Base-by-base conservation (phyloP, 2,888 invertebrate species). In the Empis stercorea region DNA sequence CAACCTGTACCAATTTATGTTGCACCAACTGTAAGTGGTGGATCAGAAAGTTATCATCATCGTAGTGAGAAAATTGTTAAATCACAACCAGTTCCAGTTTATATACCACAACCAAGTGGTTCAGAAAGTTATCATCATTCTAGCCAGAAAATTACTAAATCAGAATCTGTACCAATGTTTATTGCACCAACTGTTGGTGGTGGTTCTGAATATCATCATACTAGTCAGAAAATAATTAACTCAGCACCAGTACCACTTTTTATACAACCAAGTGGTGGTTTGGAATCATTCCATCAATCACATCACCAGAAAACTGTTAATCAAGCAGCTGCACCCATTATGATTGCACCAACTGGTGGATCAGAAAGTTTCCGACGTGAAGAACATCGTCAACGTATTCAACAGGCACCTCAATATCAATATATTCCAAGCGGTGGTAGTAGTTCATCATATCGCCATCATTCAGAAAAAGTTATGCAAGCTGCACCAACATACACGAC, bases 101-200 rank as follows among this genome's bases (percentile, higher is more conserved):
- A 56, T 14, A n/a, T 52, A 51, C 38, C 58, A 43, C 44, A 61
- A 48, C 20, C 44, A 27, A 57, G 57, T 30, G 59, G 59, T 20
- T 60, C 63, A 2, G 57, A 63, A 49, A 60, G 58, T 6, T 51
- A 60, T 14, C 63, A 60, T 46, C 62, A 61, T 44, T 54, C 57
- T 27, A 51, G 52, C 16, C 51, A 54, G 30, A 51, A 52, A 11
- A 43, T 52, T 4, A 20, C 51, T 2, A 45, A 51, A 27, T 55
- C 47, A 7, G 56, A 59, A 40, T 52, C 56, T 10, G 48, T 48
- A 10, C 59, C 59, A 15, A 43, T 59, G 32, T 46, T 2, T 45
- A 44, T 16, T 49, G 49, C 13, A 51, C 17, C 13, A 17, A 10
- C 38, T 49, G 6, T 16, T 49, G 42, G 44, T 23, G 57, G 57